Percentiles rank a stretch among this genome's conserved stretches.
Conservation (phyloP, 2,888 invertebrate genomes). For the Chloromyia formosa region DNA sequence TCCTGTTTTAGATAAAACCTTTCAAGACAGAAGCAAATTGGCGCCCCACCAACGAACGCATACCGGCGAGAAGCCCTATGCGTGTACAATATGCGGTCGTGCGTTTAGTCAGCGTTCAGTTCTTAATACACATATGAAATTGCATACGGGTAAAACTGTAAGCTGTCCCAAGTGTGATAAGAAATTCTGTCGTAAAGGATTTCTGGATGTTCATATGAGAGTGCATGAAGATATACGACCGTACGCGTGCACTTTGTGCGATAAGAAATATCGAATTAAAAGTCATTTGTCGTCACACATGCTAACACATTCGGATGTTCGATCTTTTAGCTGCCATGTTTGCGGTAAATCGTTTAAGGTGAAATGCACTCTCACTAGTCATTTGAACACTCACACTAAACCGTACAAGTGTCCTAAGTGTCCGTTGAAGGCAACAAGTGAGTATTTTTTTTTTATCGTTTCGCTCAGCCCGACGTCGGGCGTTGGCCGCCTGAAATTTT, state of each 20-base stretch:
- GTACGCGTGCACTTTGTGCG: slow-evolving; percentile 53
- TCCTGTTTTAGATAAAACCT: slow-evolving; percentile 8
- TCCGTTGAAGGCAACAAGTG: slow-evolving; percentile 10
- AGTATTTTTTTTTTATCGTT: not conserved
- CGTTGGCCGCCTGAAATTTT: too few relatives aligned
- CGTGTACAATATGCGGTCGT: slow-evolving; percentile 53
- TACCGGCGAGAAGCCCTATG: slow-evolving; percentile 53
- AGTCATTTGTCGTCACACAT: slow-evolving; percentile 58
- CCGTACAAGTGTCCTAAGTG: slow-evolving; percentile 29
- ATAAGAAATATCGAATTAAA: slow-evolving; percentile 57
- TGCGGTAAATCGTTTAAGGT: slow-evolving; percentile 53
- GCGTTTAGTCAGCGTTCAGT: slow-evolving; percentile 52
- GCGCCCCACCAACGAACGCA: slow-evolving; percentile 47
- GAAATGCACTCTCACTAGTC: slow-evolving; percentile 52
- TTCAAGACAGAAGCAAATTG: not conserved
- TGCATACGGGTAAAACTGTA: slow-evolving; percentile 53
- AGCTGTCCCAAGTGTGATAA: slow-evolving; percentile 53
- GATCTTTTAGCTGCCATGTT: slow-evolving; percentile 49
- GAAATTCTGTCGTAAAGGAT: slow-evolving; percentile 53
- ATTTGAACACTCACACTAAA: slow-evolving; percentile 50
- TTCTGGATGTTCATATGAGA: slow-evolving; percentile 53
- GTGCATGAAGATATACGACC: slow-evolving; percentile 54
- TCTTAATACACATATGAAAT: slow-evolving; percentile 52
- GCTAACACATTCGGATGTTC: slow-evolving; percentile 55
- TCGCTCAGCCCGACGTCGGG: too few relatives aligned